Evolutionary conservation across 2,888 invertebrate species (phyloP), one percentile per base, ranked within the genome.

Genomic region (Octodonta nipae): DNA sequence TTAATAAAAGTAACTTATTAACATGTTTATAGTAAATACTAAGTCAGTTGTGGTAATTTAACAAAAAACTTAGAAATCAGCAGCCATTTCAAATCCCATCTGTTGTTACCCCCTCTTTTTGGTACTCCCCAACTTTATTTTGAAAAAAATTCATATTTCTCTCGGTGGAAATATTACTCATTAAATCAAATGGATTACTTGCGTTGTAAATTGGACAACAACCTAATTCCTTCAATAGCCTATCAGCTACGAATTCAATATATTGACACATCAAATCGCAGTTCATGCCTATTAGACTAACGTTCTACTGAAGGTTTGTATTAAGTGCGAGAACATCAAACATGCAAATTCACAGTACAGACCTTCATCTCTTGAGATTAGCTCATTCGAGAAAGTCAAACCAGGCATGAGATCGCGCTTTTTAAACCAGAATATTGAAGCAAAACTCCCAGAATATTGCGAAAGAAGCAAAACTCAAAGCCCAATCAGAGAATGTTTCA

Each of bases 61-160:
- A n/a, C n/a, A n/a, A n/a, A n/a, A n/a, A n/a, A n/a, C n/a, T 38
- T 42, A 48, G 41, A 49, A 49, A 32, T 46, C 37, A 20, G 40
- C 44, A 30, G 45, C 46, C 28, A 86, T 58, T 7, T 83, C 80
- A 60, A 92, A 91, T 4, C 71, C n/a, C n/a, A n/a, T n/a, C n/a
- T n/a, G 41, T 30, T 4, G 36, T 38, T 15, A 95, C 92, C n/a
- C 93, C 93, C 67, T 80, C 81, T 52, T 92, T 93, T 60, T 95
- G 92, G 58, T 96, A 96, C 60, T 96, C 96, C 0, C 89, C 95
- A 4, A 99, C 98, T 64, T 89, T 85, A 65, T 95, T 96, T 63
- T 99, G 98, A 55, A 98, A 98, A 70, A 99, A 98, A 65, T 98
- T 99, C 0, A 98, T 98, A 61, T 99, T 99, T n/a, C 98, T 98